A percentile compares a stretch with the other conserved stretches of the same genome.
Conservation (phyloP, 2,113 vertebrate species). For the Tetrao urogallus region DNA sequence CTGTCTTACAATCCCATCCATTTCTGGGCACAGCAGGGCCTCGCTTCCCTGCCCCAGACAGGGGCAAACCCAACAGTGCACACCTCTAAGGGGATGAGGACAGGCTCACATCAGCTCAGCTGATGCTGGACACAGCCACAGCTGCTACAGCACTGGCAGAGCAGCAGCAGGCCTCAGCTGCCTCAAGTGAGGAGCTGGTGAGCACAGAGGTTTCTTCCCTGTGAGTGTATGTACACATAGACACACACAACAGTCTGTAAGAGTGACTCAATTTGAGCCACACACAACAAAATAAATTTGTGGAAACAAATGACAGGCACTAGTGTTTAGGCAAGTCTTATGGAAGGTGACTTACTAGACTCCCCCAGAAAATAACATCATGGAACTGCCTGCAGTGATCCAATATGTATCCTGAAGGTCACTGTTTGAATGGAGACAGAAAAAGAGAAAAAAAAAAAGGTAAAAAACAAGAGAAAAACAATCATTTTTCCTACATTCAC, state of each 20-base stretch:
- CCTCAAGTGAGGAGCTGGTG: neutral
- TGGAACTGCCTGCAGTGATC: neutral
- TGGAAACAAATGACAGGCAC: neutral
- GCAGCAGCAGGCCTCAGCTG: neutral
- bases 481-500: neutral
- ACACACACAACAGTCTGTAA: neutral
- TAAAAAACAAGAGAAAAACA: neutral
- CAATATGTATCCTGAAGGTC: neutral
- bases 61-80: neutral
- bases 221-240: neutral
- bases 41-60: no score
- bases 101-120: accelerated
- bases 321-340: neutral
- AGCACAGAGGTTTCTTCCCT: neutral
- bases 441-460: neutral
- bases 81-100: neutral
- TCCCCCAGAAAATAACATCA: neutral
- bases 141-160: neutral
- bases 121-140: no score
- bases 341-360: neutral
- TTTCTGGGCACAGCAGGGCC: accelerated
- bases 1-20: neutral
- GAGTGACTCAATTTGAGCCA: neutral
- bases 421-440: neutral
- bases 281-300: neutral